Base-by-base conservation (phyloP, 1,140 invertebrate genomes). In the Drosophila albomicans region DNA sequence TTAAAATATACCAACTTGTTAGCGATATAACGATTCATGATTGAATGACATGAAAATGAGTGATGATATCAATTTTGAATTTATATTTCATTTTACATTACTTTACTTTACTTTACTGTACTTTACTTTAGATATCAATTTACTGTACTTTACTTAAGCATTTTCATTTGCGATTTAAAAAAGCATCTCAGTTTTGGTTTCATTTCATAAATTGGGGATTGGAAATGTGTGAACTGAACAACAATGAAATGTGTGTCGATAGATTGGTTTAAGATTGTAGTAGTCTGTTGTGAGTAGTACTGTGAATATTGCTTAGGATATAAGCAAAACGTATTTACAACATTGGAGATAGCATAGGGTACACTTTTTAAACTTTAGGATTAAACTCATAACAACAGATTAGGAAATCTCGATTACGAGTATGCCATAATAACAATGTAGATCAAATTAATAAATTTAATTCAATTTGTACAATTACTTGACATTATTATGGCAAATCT, bases 151-250 rank as follows among this genome's bases (percentile, higher is more conserved):
- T 63, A 45, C 56, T 59, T 87, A 62, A 78, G 79, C 70, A 48
- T 70, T 71, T 69, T 80, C 70, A 65, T 75, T 89, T 86, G 78
- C 73, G 80, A 79, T 89, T 82, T 82, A 73, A 88, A 91, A 92
- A 92, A 92, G 91, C 91, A 92, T 92, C 91, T 92, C 88, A 91
- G 91, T 92, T 90, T 91, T 85, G 64, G 79, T 82, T 88, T 87
- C 74, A 58, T 71, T 75, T 62, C 68, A 41, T 67, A 45, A 66
- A 38, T 45, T 10, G 46, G 54, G 48, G 46, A 32, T 38, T 13
- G 48, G 75, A 82, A 86, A 70, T 78, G 65, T 71, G 41, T 48
- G 72, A 80, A 82, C 59, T 70, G 49, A 82, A 78, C 69, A 86
- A 67, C 78, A 69, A 71, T 43, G 75, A 72, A 75, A 75, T 66